Percentiles rank a stretch among this genome's conserved stretches.
Evolutionary conservation across 2,888 invertebrate species (phyloP).

Genomic region (Heteropelma amictum): DNA sequence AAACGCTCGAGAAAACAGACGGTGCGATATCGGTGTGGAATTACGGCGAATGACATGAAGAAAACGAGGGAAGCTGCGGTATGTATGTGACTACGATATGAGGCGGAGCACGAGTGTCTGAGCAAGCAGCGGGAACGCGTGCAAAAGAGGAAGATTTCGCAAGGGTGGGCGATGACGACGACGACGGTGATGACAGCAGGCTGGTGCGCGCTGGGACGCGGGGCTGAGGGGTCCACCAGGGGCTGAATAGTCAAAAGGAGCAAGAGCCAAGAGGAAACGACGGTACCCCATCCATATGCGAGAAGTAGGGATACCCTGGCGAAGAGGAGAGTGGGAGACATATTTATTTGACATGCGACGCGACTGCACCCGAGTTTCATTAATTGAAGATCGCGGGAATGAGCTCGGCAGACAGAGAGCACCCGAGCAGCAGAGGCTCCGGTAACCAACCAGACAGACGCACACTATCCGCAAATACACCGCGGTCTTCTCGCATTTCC

Average conservation of each 20-base stretch:
- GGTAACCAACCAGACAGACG: slow-evolving; percentile 60
- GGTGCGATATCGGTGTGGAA: slow-evolving; percentile 63
- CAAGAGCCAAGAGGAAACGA: slow-evolving; percentile 53
- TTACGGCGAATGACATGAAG: slow-evolving; percentile 36
- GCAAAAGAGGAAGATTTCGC: slow-evolving; percentile 41
- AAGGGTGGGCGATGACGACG: slow-evolving; percentile 54
- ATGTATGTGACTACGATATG: too few relatives aligned
- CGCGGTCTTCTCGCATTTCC: slow-evolving; percentile 52
- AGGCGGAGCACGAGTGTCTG: slow-evolving; percentile 55
- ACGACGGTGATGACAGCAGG: slow-evolving; percentile 48
- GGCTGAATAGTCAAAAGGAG: slow-evolving; percentile 56
- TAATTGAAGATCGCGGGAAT: slow-evolving; percentile 78
- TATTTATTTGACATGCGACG: slow-evolving; percentile 79
- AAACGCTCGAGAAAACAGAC: slow-evolving; percentile 54
- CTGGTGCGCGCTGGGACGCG: slow-evolving; percentile 7
- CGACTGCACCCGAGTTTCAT: slow-evolving; percentile 78
- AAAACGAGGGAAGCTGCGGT: slow-evolving; percentile 32
- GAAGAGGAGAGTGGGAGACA: slow-evolving; percentile 70
- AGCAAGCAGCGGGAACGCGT: slow-evolving; percentile 44
- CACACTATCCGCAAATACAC: slow-evolving; percentile 55
- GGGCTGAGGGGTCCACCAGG: slow-evolving; percentile 4
- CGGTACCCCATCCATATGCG: slow-evolving; percentile 53
- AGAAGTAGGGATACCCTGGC: slow-evolving; percentile 52
- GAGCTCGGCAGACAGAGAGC: slow-evolving; percentile 73
- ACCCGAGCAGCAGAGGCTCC: slow-evolving; percentile 60